phyloP scores from a whole-genome alignment of 2,888 invertebrate species.

The Hirtodrosophila cameraria region DNA sequence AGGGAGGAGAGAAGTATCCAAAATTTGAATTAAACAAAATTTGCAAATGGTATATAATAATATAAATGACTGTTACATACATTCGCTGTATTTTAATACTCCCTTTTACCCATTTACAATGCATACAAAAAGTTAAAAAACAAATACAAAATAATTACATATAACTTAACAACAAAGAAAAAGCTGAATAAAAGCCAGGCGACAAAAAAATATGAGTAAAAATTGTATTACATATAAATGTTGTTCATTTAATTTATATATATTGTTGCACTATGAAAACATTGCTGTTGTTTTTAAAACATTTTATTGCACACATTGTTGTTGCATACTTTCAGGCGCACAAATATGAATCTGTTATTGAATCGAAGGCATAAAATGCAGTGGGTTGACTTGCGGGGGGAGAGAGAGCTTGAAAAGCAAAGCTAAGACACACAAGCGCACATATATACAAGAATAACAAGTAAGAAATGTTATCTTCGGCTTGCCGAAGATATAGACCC shows the following conservation, averaged over 20 bases:
- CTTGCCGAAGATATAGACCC: too few species aligned
- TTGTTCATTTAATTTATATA: constrained; percentile 73
- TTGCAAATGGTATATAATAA: too few species aligned
- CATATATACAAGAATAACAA: too few species aligned
- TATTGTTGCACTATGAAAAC: constrained; percentile 38
- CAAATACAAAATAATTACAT: constrained; percentile 56
- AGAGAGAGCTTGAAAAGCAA: constrained; percentile 3
- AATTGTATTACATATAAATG: constrained; percentile 65
- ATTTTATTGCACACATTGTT: constrained; percentile 15
- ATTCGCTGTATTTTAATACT: too few species aligned
- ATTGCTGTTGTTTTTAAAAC: constrained; percentile 21
- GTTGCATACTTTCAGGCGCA: constrained; percentile 11
- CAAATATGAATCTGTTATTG: constrained; percentile 66
- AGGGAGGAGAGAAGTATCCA: too few species aligned
- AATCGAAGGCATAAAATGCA: constrained; percentile 37
- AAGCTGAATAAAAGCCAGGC: constrained; percentile 22
- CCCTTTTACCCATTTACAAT: too few species aligned
- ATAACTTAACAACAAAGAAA: constrained; percentile 38
- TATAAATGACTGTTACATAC: too few species aligned
- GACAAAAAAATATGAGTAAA: constrained; percentile 3
- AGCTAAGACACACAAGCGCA: constrained; percentile 17
- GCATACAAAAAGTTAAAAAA: too few species aligned
- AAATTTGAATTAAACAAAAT: too few species aligned
- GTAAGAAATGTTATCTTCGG: too few species aligned
- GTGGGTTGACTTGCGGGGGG: neutral